These are phyloP conservation scores for Tonatia bakeri DNA, from an alignment of 2,113 vertebrate species.

Conservation along the genomic window DNA sequence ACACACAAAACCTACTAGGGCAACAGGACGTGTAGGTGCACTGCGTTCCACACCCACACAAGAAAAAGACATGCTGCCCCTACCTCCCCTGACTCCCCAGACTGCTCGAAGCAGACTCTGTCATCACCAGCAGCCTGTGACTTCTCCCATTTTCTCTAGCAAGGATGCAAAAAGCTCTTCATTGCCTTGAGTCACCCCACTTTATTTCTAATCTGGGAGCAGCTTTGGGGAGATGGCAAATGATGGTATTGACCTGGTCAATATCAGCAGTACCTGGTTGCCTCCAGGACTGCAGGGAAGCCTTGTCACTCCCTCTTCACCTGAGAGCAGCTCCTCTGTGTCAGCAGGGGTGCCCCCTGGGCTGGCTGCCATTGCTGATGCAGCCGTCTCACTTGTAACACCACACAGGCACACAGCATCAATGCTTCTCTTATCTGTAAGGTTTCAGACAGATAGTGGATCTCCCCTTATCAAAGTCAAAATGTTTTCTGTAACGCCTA, in stretches of 20 bases:
- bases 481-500: not conserved
- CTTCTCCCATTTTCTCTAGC: not conserved
- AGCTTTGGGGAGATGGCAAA: no score
- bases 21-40: accelerated
- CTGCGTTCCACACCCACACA: not conserved
- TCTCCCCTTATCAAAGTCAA: no score
- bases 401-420: accelerated
- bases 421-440: not conserved
- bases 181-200: accelerated
- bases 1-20: not conserved
- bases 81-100: no score
- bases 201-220: no score
- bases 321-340: not conserved
- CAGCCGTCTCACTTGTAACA: not conserved
- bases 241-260: accelerated
- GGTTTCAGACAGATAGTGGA: not conserved
- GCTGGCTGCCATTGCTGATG: no score
- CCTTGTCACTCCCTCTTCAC: no score
- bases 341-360: accelerated
- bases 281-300: not conserved
- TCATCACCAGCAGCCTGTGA: not conserved
- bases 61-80: accelerated
- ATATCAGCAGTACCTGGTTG: accelerated
- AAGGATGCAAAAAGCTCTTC: not conserved
- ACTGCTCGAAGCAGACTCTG: not conserved